Evolutionary conservation across 2,797 vertebrate genomes (phyloP).

Genomic region (Oryzias sinensis): DNA sequence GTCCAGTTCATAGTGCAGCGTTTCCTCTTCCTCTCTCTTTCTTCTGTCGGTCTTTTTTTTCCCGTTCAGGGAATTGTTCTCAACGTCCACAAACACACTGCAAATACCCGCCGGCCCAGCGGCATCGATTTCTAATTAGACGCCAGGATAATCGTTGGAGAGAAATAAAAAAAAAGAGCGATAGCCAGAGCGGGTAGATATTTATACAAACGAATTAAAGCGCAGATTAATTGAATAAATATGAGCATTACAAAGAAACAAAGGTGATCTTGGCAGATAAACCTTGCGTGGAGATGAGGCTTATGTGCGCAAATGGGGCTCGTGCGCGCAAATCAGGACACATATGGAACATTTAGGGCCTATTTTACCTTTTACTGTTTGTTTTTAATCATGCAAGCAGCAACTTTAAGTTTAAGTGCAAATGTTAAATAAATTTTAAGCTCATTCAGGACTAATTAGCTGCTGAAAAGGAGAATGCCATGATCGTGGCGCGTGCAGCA

Average conservation of each 20-base stretch:
- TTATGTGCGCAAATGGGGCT: constrained; percentile 11
- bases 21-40: constrained; percentile 70
- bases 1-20: constrained; percentile 52
- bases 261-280: constrained; percentile 64
- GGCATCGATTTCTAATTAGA: constrained; percentile 90
- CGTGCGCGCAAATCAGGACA: background rate
- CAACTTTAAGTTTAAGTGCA: background rate
- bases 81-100: constrained; percentile 88
- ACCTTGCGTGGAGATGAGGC: constrained; percentile 45
- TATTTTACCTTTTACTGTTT: background rate
- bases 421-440: background rate
- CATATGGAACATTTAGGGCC: constrained; percentile 2
- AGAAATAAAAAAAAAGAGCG: constrained; percentile 76
- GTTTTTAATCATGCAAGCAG: constrained; percentile 1
- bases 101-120: constrained; percentile 84
- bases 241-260: constrained; percentile 71
- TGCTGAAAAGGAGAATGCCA: background rate
- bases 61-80: constrained; percentile 81
- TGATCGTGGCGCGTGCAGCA: background rate
- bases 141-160: constrained; percentile 85
- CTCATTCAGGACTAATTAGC: background rate
- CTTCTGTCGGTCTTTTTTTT: constrained; percentile 67
- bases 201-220: constrained; percentile 78
- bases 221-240: constrained; percentile 75
- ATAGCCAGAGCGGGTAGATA: constrained; percentile 74